These are phyloP conservation scores for Cottoperca gobio DNA, from an alignment of 2,797 vertebrate genomes.

Conservation along the genomic window DNA sequence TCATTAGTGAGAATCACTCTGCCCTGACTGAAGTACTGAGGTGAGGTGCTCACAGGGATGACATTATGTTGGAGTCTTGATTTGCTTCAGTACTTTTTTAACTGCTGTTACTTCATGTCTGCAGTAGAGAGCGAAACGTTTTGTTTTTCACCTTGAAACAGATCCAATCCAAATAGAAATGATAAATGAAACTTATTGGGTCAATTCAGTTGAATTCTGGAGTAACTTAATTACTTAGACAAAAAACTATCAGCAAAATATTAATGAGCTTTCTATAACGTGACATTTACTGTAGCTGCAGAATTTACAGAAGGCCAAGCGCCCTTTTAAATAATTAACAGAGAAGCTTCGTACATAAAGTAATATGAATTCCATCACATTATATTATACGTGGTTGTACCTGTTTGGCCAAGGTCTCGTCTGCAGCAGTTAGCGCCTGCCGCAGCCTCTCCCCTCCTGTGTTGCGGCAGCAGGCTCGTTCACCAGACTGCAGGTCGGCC, in stretches of 20 bases:
- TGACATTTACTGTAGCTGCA: background rate
- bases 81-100: conserved; percentile 2
- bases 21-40: no score
- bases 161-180: background rate
- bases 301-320: background rate
- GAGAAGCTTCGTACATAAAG: conserved; percentile 7
- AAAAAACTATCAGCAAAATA: background rate
- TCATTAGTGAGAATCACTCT: background rate
- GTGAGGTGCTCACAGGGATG: background rate
- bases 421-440: conserved; percentile 85
- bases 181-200: background rate
- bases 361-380: background rate
- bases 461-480: conserved; percentile 94
- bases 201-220: background rate
- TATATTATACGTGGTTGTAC: conserved; percentile 70
- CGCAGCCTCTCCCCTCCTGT: conserved; percentile 92
- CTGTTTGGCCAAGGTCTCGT: conserved; percentile 93
- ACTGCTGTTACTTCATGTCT: background rate
- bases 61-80: background rate
- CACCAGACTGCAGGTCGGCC: conserved; percentile 90
- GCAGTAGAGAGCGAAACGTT: background rate
- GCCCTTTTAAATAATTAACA: background rate
- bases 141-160: background rate
- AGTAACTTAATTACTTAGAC: background rate
- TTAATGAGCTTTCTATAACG: background rate